phyloP scores from a whole-genome alignment of 1,140 invertebrate genomes.

The Littorina saxatilis region DNA sequence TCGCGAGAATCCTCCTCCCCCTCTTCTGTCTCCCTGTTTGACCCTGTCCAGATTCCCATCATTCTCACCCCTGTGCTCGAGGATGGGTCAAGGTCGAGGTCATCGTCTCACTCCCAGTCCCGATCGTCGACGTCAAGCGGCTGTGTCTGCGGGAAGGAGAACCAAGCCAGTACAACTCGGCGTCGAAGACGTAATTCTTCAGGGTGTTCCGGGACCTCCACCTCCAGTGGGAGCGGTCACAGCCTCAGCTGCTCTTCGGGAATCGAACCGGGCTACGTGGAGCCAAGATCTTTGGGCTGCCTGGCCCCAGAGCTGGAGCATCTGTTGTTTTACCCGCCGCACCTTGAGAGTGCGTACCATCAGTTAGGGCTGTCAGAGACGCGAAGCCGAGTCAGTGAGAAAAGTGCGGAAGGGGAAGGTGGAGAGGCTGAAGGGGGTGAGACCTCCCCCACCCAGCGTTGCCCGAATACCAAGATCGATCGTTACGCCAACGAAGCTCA shows the following conservation, averaged over 20 bases:
- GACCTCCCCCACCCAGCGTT: not conserved
- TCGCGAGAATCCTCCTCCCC: constrained; percentile 24
- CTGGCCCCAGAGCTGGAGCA: constrained; percentile 62
- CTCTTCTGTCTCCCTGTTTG: constrained; percentile 60
- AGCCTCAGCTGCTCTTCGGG: constrained; percentile 64
- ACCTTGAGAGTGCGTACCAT: constrained; percentile 56
- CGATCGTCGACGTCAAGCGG: constrained; percentile 36
- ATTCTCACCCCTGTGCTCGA: constrained; percentile 50
- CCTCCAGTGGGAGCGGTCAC: constrained; percentile 60
- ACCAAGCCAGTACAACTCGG: not conserved
- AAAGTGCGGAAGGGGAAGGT: too few species aligned
- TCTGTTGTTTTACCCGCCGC: constrained; percentile 68
- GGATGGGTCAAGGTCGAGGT: constrained; percentile 31
- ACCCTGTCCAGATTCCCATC: constrained; percentile 58
- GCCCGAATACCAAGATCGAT: constrained; percentile 37
- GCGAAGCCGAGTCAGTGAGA: not conserved
- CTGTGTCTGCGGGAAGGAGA: constrained; percentile 13
- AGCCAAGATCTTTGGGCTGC: constrained; percentile 48
- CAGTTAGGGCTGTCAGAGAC: not conserved
- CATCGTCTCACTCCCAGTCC: constrained; percentile 44
- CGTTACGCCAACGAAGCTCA: constrained; percentile 60
- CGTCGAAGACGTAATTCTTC: constrained; percentile 9
- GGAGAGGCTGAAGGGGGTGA: not conserved
- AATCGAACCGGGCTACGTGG: constrained; percentile 64
- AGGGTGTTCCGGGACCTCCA: constrained; percentile 46